Percentiles rank a stretch among this genome's conserved stretches.
phyloP scores from a whole-genome alignment of 2,113 vertebrate genomes.

The Phaethornis superciliosus region DNA sequence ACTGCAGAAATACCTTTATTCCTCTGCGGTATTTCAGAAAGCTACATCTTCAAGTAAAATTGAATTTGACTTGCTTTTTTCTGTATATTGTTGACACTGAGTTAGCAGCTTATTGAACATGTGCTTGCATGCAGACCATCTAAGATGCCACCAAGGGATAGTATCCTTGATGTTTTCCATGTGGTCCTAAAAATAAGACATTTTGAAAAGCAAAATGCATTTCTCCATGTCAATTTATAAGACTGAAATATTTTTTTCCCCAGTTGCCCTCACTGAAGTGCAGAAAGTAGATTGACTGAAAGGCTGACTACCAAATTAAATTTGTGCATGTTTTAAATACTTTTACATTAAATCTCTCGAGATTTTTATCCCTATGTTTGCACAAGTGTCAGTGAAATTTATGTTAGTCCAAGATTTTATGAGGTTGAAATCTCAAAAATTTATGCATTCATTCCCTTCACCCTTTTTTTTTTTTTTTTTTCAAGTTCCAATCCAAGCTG shows the following conservation, averaged over 20 bases:
- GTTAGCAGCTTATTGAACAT: background rate
- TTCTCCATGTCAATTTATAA: background rate
- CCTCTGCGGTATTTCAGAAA: background rate
- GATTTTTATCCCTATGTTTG: constrained; percentile 24
- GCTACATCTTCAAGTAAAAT: background rate
- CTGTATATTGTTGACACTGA: background rate
- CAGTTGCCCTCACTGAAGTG: background rate
- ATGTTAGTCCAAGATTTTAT: constrained; percentile 18
- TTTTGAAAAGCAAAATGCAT: background rate
- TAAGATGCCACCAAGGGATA: background rate
- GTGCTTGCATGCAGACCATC: background rate
- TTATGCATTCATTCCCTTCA: background rate
- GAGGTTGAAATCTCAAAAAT: constrained; percentile 2
- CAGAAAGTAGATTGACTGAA: constrained; percentile 46
- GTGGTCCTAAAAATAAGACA: background rate
- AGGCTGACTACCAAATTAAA: constrained; percentile 34
- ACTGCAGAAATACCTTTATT: background rate
- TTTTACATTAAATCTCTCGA: constrained; percentile 26
- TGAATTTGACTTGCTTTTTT: background rate
- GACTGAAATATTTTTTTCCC: background rate
- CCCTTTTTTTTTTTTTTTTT: background rate
- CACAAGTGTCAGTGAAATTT: constrained; percentile 45
- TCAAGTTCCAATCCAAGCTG: background rate
- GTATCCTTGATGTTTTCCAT: background rate
- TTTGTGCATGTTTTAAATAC: constrained; percentile 58